Conservation (phyloP, 2,888 invertebrate species). For the Tipula helvola region DNA sequence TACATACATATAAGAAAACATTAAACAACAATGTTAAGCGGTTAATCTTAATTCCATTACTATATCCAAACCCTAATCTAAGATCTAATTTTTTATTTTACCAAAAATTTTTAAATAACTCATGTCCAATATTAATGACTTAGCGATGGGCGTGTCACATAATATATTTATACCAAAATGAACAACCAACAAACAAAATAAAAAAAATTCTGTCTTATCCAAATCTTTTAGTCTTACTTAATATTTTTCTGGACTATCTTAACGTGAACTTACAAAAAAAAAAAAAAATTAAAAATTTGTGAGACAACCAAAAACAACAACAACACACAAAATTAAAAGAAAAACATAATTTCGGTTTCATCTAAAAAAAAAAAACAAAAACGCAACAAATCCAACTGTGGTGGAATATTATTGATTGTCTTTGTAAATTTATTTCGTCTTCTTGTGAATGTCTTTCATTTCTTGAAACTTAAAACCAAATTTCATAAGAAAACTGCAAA, state of each 20-base stretch:
- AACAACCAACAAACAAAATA: neutral
- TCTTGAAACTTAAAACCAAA: neutral
- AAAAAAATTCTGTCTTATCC: neutral
- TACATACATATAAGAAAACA: too few relatives aligned
- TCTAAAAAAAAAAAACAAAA: neutral
- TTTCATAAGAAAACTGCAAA: neutral
- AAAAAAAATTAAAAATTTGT: neutral
- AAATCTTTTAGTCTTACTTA: neutral
- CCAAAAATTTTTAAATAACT: neutral
- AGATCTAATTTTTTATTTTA: neutral
- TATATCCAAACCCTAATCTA: neutral
- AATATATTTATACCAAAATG: neutral
- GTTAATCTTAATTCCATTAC: neutral
- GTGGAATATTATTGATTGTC: constrained; percentile 6
- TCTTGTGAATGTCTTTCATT: neutral
- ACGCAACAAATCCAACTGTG: constrained; percentile 8
- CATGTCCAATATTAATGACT: constrained; percentile 8
- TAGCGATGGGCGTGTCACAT: constrained; percentile 8
- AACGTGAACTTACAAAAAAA: neutral
- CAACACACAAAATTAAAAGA: neutral
- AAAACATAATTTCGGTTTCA: constrained; percentile 7
- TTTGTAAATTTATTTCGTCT: neutral
- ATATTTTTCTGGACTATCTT: neutral
- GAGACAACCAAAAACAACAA: neutral
- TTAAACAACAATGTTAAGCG: neutral